phyloP scores from a whole-genome alignment of 2,797 vertebrate genomes.

The Okamejei kenojei region DNA sequence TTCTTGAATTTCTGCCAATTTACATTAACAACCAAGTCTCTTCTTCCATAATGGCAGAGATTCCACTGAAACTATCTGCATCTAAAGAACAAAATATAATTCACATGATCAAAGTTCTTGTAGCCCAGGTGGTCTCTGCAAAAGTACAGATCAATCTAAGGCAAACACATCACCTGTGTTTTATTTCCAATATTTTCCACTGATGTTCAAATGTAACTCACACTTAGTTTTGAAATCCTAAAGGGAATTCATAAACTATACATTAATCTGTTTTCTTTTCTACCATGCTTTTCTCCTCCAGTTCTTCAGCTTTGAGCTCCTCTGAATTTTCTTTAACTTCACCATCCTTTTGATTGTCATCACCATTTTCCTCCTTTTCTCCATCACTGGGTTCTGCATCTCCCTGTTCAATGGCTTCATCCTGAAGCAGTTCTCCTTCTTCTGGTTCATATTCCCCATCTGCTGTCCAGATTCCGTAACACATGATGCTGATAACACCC shows the following conservation, averaged over 20 bases:
- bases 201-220: slow-evolving; percentile 33
- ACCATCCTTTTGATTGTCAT: slow-evolving; percentile 39
- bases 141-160: neutral
- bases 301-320: slow-evolving; percentile 50
- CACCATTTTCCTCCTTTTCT: slow-evolving; percentile 57
- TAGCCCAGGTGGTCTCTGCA: neutral
- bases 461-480: slow-evolving; percentile 92
- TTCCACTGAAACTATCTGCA: slow-evolving; percentile 11
- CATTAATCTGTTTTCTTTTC: slow-evolving; percentile 89
- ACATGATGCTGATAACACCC: slow-evolving; percentile 98
- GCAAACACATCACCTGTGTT: neutral
- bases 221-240: slow-evolving; percentile 49
- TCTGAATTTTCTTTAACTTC: slow-evolving; percentile 47
- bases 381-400: slow-evolving; percentile 58
- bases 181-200: slow-evolving; percentile 4
- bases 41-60: neutral
- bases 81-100: slow-evolving; percentile 33
- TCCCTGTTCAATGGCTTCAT: slow-evolving; percentile 64
- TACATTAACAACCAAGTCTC: neutral
- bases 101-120: slow-evolving; percentile 4
- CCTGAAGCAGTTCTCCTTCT: slow-evolving; percentile 66
- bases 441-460: slow-evolving; percentile 74
- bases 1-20: neutral
- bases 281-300: slow-evolving; percentile 64
- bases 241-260: slow-evolving; percentile 41